phyloP scores from a whole-genome alignment of 1,140 invertebrate species.

The Tachypleus tridentatus region DNA sequence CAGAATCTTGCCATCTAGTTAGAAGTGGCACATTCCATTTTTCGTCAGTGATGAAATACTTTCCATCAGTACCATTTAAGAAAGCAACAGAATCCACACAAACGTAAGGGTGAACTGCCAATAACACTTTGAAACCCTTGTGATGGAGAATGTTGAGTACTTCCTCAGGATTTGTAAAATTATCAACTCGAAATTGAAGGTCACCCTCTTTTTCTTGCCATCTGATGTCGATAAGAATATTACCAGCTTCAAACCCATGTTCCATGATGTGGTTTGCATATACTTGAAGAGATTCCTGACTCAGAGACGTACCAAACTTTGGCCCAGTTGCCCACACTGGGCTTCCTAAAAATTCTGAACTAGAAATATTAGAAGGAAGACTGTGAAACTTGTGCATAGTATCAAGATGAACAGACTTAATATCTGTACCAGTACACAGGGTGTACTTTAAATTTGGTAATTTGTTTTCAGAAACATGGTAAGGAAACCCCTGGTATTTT shows the following conservation, averaged over 20 bases:
- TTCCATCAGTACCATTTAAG: slow-evolving; percentile 14
- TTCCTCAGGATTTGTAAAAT: slow-evolving; percentile 59
- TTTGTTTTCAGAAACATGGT: slow-evolving; percentile 52
- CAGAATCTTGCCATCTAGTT: slow-evolving; percentile 19
- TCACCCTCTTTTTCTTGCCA: slow-evolving; percentile 43
- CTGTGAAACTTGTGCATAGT: slow-evolving; percentile 40
- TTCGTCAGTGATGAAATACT: slow-evolving; percentile 19
- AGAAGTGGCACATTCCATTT: slow-evolving; percentile 20
- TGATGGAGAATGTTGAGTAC: slow-evolving; percentile 63
- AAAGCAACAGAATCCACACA: slow-evolving; percentile 19
- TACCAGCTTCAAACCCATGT: slow-evolving; percentile 34
- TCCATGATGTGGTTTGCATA: slow-evolving; percentile 31
- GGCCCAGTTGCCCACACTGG: slow-evolving; percentile 25
- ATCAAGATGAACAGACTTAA: slow-evolving; percentile 55
- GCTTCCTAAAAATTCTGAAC: slow-evolving; percentile 19
- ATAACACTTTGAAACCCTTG: slow-evolving; percentile 68
- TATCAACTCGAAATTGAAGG: slow-evolving; percentile 33
- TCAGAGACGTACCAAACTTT: slow-evolving; percentile 18
- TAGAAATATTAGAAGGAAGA: slow-evolving; percentile 6
- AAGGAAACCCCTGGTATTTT: slow-evolving; percentile 52
- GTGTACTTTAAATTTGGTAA: slow-evolving; percentile 64
- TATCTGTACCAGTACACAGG: slow-evolving; percentile 65
- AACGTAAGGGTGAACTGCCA: slow-evolving; percentile 60
- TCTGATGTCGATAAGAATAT: slow-evolving; percentile 41
- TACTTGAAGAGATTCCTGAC: slow-evolving; percentile 20